Conservation (phyloP, 2,888 invertebrate species). For the Heliconius ismenius region DNA sequence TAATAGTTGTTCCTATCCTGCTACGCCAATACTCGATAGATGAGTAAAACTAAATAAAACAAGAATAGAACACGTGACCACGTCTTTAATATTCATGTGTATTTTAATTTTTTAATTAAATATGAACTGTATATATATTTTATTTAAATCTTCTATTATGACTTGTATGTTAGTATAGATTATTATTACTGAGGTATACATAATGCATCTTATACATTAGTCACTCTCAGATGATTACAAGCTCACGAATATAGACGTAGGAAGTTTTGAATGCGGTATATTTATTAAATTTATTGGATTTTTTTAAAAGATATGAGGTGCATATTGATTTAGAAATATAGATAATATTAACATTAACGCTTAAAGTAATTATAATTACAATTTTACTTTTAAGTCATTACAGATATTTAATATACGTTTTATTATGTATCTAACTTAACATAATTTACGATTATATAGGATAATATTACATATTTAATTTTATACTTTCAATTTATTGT, state of each 20-base stretch:
- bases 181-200: slow-evolving; percentile 35
- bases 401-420: not conserved
- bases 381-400: not conserved
- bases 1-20: no score
- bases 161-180: slow-evolving; percentile 26
- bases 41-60: not conserved
- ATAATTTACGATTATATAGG: not conserved
- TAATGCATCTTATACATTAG: slow-evolving; percentile 43
- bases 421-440: not conserved
- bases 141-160: slow-evolving; percentile 19
- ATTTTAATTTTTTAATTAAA: not conserved
- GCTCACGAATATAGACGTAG: slow-evolving; percentile 17
- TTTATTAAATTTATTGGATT: not conserved
- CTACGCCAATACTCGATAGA: not conserved
- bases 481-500: not conserved
- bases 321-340: not conserved
- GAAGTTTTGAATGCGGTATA: slow-evolving; percentile 39
- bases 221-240: slow-evolving; percentile 43
- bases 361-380: not conserved
- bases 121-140: not conserved
- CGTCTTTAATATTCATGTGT: not conserved
- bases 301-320: not conserved
- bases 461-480: not conserved
- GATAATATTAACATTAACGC: not conserved
- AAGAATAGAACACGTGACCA: not conserved